Evolutionary conservation across 2,888 invertebrate genomes (phyloP).

Genomic region (Stenchaetothrips biformis): DNA sequence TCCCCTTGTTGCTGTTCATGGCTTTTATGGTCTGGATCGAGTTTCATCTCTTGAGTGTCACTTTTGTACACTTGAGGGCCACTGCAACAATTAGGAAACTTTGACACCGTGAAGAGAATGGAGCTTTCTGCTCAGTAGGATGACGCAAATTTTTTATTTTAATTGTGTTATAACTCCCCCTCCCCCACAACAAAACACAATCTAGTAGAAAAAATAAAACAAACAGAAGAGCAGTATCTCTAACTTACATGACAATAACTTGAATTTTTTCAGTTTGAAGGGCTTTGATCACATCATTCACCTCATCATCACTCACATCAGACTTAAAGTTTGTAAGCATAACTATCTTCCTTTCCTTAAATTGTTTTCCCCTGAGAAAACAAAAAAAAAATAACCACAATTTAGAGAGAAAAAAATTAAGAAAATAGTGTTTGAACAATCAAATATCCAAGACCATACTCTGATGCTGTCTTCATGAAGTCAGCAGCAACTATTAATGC

Average conservation of each 20-base stretch:
- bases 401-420: conserved; percentile 26
- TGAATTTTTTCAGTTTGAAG: conserved; percentile 55
- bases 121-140: no score
- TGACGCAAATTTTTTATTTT: not conserved
- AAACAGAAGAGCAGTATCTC: conserved; percentile 40
- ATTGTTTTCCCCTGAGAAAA: conserved; percentile 44
- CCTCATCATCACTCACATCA: conserved; percentile 48
- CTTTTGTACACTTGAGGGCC: conserved; percentile 39
- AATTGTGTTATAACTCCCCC: not conserved
- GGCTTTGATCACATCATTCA: conserved; percentile 52
- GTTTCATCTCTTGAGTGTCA: conserved; percentile 43
- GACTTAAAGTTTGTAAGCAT: conserved; percentile 61
- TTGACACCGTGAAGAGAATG: not conserved
- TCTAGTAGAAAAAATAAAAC: not conserved
- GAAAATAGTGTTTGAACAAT: conserved; percentile 28
- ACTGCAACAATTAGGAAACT: conserved; percentile 25
- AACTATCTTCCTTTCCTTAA: conserved; percentile 53
- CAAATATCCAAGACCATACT: conserved; percentile 36
- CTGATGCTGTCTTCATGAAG: conserved; percentile 47
- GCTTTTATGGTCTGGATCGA: conserved; percentile 43
- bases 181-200: no score
- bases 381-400: not conserved
- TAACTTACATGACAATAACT: conserved; percentile 59
- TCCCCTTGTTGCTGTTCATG: conserved; percentile 42
- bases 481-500: conserved; percentile 55